A percentile compares a stretch with the other conserved stretches of the same genome.
Conservation (phyloP, 2,888 invertebrate species). For the Archips xylosteana region DNA sequence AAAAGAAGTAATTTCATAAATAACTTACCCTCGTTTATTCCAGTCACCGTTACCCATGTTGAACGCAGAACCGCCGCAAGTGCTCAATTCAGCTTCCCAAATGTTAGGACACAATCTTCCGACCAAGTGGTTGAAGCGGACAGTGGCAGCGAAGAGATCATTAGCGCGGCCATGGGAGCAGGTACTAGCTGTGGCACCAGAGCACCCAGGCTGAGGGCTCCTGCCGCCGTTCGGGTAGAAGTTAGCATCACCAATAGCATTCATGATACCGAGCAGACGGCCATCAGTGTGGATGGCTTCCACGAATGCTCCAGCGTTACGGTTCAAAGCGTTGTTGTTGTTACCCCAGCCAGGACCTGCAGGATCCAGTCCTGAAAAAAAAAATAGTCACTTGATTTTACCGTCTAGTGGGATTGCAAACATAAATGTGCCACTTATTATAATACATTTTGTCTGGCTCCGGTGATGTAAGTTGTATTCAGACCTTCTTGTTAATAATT, state of each 20-base stretch:
- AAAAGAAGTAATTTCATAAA: no score
- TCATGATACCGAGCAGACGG: constrained; percentile 47
- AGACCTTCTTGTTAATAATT: no score
- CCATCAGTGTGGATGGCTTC: constrained; percentile 51
- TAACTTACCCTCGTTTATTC: constrained; percentile 40
- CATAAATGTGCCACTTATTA: no score
- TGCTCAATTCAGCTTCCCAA: constrained; percentile 38
- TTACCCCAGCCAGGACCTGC: constrained; percentile 48
- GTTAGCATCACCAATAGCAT: constrained; percentile 46
- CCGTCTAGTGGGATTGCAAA: no score
- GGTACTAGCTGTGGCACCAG: constrained; percentile 28
- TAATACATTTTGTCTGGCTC: no score
- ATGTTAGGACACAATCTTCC: constrained; percentile 44
- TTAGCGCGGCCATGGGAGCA: constrained; percentile 49
- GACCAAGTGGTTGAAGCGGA: constrained; percentile 44
- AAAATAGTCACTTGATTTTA: no score
- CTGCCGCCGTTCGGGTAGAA: constrained; percentile 51
- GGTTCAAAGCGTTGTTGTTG: constrained; percentile 42
- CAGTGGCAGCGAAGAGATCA: constrained; percentile 46
- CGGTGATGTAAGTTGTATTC: no score
- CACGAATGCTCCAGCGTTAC: constrained; percentile 46
- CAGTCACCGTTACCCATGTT: constrained; percentile 42
- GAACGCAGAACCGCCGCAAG: constrained; percentile 33
- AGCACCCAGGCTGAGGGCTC: constrained; percentile 49
- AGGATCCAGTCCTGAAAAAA: constrained; percentile 47